These are phyloP conservation scores for Gymnoscopelus microlampas DNA, from an alignment of 2,797 vertebrate genomes.

Conservation along the genomic window DNA sequence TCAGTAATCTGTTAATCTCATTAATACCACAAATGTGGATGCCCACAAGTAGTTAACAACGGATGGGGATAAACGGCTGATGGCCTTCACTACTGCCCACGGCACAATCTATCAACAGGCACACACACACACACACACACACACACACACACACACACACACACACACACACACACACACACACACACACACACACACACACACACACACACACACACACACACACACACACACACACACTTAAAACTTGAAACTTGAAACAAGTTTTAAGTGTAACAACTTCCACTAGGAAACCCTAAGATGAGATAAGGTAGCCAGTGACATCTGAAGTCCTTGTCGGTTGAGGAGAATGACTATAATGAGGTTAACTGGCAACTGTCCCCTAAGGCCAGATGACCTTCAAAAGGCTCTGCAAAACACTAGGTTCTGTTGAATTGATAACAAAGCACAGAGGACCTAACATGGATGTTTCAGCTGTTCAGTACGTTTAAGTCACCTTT, in stretches of 20 bases:
- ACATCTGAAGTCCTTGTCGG: slow-evolving; percentile 4
- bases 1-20: slow-evolving; percentile 82
- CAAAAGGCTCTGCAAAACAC: slow-evolving; percentile 46
- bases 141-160: background rate
- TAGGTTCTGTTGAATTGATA: slow-evolving; percentile 28
- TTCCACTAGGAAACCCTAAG: slow-evolving; percentile 29
- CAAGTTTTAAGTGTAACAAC: background rate
- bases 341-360: background rate
- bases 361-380: slow-evolving; percentile 41
- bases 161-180: background rate
- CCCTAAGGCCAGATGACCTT: slow-evolving; percentile 39
- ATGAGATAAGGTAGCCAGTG: slow-evolving; percentile 21
- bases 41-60: slow-evolving; percentile 71
- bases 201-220: background rate
- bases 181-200: background rate
- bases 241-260: background rate
- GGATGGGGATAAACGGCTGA: slow-evolving; percentile 75
- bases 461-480: slow-evolving; percentile 57
- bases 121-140: background rate
- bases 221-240: slow-evolving; percentile 5
- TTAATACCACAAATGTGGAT: slow-evolving; percentile 72
- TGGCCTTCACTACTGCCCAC: slow-evolving; percentile 55
- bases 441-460: slow-evolving; percentile 33
- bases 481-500: slow-evolving; percentile 47
- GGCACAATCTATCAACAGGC: slow-evolving; percentile 12